Conservation (phyloP, 2,888 invertebrate species). For the Acleris cristana region DNA sequence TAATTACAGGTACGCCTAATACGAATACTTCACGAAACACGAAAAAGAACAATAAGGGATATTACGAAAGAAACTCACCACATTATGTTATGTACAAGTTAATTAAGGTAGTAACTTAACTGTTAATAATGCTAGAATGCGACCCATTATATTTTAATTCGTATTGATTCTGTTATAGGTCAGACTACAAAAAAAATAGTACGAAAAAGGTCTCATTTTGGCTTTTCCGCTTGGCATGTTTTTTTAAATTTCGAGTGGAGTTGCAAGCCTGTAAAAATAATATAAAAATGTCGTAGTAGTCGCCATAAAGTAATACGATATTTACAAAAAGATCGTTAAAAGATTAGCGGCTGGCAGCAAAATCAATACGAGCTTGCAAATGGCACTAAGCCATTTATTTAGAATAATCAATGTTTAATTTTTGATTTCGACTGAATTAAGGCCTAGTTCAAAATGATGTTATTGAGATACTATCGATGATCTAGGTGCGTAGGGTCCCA, state of each 20-base stretch:
- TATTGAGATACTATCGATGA: background rate
- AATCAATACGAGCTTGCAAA: slow-evolving; percentile 19
- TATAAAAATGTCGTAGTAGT: too few relatives aligned
- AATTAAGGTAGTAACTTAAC: slow-evolving; percentile 48
- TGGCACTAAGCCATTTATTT: slow-evolving; percentile 24
- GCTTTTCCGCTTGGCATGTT: too few relatives aligned
- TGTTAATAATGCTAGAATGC: slow-evolving; percentile 29
- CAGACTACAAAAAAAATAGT: background rate
- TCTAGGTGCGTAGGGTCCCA: background rate
- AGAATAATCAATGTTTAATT: slow-evolving; percentile 29
- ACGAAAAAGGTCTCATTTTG: background rate
- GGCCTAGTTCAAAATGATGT: slow-evolving; percentile 8
- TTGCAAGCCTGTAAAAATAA: too few relatives aligned
- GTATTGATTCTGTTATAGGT: slow-evolving; percentile 12
- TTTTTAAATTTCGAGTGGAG: too few relatives aligned
- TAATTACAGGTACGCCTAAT: slow-evolving; percentile 75
- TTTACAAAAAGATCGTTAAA: too few relatives aligned
- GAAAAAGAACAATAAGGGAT: slow-evolving; percentile 59
- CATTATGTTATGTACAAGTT: slow-evolving; percentile 67
- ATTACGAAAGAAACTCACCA: slow-evolving; percentile 60
- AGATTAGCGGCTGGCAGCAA: slow-evolving; percentile 1
- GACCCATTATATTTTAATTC: slow-evolving; percentile 12
- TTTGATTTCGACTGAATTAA: slow-evolving; percentile 32
- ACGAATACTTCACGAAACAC: slow-evolving; percentile 54
- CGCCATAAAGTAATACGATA: too few relatives aligned